These are phyloP conservation scores for Therioaphis trifolii DNA, from an alignment of 2,888 invertebrate genomes.

Conservation along the genomic window DNA sequence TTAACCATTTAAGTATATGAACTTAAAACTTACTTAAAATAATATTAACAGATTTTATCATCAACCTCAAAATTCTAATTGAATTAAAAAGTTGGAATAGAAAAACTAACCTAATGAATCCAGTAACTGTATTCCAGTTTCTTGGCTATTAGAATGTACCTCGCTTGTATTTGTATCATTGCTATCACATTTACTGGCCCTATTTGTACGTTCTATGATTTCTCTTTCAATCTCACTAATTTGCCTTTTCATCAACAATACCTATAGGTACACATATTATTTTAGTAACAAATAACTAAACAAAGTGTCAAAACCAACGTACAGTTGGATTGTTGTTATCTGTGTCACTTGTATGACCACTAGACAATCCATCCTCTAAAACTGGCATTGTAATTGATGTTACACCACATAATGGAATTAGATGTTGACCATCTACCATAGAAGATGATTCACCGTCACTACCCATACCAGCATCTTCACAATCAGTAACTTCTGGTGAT, in stretches of 20 bases:
- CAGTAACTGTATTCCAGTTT: conserved; percentile 55
- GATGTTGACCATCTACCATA: conserved; percentile 71
- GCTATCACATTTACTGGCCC: conserved; percentile 55
- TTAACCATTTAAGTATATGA: no score
- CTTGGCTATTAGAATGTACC: conserved; percentile 43
- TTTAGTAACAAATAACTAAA: background rate
- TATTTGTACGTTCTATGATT: conserved; percentile 74
- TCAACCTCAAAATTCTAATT: background rate
- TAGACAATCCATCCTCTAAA: conserved; percentile 92
- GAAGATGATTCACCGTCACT: conserved; percentile 86
- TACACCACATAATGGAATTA: conserved; percentile 71
- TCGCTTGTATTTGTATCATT: conserved; percentile 49
- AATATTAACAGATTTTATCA: no score
- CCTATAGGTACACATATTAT: conserved; percentile 63
- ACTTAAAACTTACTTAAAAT: no score
- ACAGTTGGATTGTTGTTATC: conserved; percentile 88
- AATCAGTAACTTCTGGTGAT: conserved; percentile 92
- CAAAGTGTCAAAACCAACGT: conserved; percentile 64
- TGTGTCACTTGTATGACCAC: conserved; percentile 91
- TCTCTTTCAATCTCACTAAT: conserved; percentile 80
- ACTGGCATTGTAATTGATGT: conserved; percentile 80
- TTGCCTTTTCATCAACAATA: conserved; percentile 74
- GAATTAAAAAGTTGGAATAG: background rate
- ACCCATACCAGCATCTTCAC: conserved; percentile 81
- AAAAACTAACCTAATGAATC: conserved; percentile 54